A percentile compares a stretch with the other conserved stretches of the same genome.
phyloP scores from a whole-genome alignment of 2,113 vertebrate genomes.

The Leucopsar rothschildi region DNA sequence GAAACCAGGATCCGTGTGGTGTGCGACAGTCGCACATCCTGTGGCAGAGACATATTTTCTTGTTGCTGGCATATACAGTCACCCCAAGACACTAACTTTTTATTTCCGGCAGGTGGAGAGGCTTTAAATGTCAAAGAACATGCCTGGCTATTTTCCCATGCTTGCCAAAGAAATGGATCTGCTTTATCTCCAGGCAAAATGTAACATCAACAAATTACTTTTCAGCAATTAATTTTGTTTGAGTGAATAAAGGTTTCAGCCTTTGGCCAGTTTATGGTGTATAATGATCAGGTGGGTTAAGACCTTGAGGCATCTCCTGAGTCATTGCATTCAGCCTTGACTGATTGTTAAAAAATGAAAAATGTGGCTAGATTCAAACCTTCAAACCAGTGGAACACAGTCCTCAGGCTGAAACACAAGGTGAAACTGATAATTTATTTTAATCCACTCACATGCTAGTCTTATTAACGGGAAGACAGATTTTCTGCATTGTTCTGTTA shows the following conservation, averaged over 20 bases:
- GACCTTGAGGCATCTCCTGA: not conserved
- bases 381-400: not conserved
- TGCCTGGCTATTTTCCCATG: not conserved
- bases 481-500: not conserved
- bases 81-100: not conserved
- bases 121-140: not conserved
- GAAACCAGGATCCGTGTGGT: not conserved
- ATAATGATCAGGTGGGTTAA: not conserved
- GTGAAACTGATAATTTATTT: not conserved
- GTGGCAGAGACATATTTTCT: not conserved
- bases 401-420: not conserved
- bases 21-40: not conserved
- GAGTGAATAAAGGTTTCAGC: not conserved
- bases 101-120: slow-evolving; percentile 4
- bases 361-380: not conserved
- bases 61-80: not conserved
- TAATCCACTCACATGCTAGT: not conserved
- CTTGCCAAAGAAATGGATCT: not conserved
- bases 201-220: not conserved
- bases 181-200: not conserved
- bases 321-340: slow-evolving; percentile 3
- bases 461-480: not conserved
- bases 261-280: not conserved
- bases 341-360: slow-evolving; percentile 17
- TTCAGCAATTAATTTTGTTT: slow-evolving; percentile 31